These are phyloP conservation scores for Holacanthus passer DNA, from an alignment of 2,113 vertebrate species.

Conservation along the genomic window DNA sequence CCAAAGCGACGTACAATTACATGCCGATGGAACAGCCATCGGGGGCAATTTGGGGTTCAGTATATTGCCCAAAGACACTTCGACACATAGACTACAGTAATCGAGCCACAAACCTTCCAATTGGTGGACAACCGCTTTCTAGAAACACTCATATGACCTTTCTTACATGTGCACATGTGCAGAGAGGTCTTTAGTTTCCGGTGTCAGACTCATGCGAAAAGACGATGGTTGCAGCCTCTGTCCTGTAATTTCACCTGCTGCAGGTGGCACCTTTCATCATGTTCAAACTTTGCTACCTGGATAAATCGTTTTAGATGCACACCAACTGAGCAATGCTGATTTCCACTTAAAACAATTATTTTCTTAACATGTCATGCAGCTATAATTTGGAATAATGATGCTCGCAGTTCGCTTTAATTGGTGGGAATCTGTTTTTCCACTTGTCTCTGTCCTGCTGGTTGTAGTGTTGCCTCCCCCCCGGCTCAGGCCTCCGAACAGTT, in stretches of 20 bases:
- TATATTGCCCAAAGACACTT: too few species aligned
- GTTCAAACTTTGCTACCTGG: not conserved
- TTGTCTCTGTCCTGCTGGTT: conserved; percentile 1
- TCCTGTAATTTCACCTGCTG: not conserved
- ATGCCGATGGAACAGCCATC: too few species aligned
- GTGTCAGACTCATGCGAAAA: not conserved
- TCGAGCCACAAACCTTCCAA: too few species aligned
- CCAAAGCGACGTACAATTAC: too few species aligned
- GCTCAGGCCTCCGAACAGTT: not conserved
- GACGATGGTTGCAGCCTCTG: not conserved
- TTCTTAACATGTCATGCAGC: not conserved
- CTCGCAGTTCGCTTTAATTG: not conserved
- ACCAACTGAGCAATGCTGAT: not conserved
- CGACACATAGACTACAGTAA: too few species aligned
- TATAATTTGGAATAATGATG: conserved; percentile 5
- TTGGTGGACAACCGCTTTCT: too few species aligned
- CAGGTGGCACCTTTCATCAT: not conserved
- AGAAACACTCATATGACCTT: not conserved
- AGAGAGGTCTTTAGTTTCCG: not conserved
- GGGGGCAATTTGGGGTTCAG: too few species aligned
- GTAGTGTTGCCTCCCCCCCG: not conserved
- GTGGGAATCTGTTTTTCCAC: conserved; percentile 1
- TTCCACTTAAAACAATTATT: not conserved
- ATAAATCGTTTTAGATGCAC: not conserved
- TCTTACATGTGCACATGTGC: not conserved